These are phyloP conservation scores for Onychostoma macrolepis DNA, from an alignment of 2,113 vertebrate species.

Conservation along the genomic window DNA sequence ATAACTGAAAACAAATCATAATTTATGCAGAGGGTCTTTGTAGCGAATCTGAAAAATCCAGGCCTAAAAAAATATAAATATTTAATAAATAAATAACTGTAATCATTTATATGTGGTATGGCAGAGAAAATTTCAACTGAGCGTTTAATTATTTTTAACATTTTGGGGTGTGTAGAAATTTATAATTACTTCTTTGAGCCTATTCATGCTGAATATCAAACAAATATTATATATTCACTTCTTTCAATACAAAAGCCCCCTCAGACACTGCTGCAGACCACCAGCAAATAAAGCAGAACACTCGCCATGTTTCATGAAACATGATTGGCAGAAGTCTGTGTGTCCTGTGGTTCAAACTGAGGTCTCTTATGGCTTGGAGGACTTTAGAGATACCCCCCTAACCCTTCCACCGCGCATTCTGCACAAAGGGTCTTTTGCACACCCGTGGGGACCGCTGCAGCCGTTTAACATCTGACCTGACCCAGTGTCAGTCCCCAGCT, in stretches of 20 bases:
- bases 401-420: conserved; percentile 14
- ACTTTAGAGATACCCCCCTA: conserved; percentile 10
- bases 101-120: not conserved
- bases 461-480: conserved; percentile 63
- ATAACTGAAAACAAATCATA: not conserved
- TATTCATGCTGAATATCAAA: not conserved
- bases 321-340: conserved; percentile 42
- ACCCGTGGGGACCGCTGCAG: conserved; percentile 43
- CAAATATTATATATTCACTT: not conserved
- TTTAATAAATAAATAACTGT: not conserved
- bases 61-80: not conserved
- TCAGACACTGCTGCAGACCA: conserved; percentile 33
- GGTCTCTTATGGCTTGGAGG: conserved; percentile 44
- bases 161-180: not conserved
- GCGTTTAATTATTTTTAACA: not conserved
- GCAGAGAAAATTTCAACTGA: not conserved
- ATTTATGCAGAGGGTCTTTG: not conserved
- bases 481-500: conserved; percentile 58
- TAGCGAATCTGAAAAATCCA: not conserved
- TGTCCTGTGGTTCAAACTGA: conserved; percentile 36
- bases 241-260: conserved; percentile 7
- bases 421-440: conserved; percentile 59
- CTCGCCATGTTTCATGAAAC: conserved; percentile 23
- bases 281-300: conserved; percentile 38
- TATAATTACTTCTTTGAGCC: not conserved